Base-by-base conservation (phyloP, 2,888 invertebrate genomes). In the Neoscelio sp. region DNA sequence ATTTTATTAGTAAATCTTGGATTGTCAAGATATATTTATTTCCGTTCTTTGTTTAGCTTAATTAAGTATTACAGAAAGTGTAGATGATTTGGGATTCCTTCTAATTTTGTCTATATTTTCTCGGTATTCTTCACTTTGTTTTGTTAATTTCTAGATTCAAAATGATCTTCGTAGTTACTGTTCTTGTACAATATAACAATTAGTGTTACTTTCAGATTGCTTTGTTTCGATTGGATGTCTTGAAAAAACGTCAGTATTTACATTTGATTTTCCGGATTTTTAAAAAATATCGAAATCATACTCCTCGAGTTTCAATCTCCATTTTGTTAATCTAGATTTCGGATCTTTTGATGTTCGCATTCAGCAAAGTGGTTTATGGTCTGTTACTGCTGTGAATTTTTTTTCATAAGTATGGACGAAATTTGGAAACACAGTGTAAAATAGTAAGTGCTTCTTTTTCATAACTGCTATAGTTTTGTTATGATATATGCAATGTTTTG, bases 61-160 rank as follows among this genome's bases (percentile, higher is more conserved):
- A 12, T 46, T 26, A 2, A 46, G 2, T n/a, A n/a, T n/a, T n/a
- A n/a, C n/a, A n/a, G n/a, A n/a, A n/a, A n/a, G n/a, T n/a, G n/a
- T n/a, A n/a, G n/a, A n/a, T n/a, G n/a, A n/a, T n/a, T n/a, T 8
- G 44, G 18, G n/a, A 44, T 44, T 44, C 18, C 18, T 2, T 44
- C 44, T 6, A 44, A 18, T 40, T 10, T 13, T 12, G 38, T 12
- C 3, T 13, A 10, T 13, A 13, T 10, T 13, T 10, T 38, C 10
- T 38, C 38, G 2, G 38, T 38, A 38, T 5, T 38, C 13, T 38
- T 12, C 38, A n/a, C n/a, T n/a, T n/a, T n/a, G n/a, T n/a, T n/a
- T n/a, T n/a, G n/a, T n/a, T n/a, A n/a, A n/a, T n/a, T n/a, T n/a
- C n/a, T n/a, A n/a, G n/a, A n/a, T n/a, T n/a, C n/a, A n/a, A n/a